phyloP scores from a whole-genome alignment of 92 coral and sea anemone species.

The Galaxea fascicularis region DNA sequence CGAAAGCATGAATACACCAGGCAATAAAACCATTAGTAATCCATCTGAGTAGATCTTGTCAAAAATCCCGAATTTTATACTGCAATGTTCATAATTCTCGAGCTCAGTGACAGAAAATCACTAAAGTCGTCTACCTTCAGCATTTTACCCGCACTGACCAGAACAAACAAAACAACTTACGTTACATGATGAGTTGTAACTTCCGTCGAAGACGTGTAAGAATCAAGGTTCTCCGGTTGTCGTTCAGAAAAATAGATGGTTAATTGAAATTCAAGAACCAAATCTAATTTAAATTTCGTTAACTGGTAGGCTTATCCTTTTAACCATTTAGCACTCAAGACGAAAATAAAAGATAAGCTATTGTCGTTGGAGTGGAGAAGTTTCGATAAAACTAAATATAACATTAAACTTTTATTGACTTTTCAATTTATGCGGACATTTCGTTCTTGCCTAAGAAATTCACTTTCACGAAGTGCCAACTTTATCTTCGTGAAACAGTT shows the following conservation, averaged over 20 bases:
- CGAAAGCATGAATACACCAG: background rate
- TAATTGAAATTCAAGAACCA: slow-evolving; percentile 5
- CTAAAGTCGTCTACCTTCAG: too few species aligned
- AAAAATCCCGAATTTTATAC: background rate
- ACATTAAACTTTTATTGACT: slow-evolving; percentile 11
- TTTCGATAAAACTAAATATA: slow-evolving; percentile 10
- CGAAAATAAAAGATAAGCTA: slow-evolving; percentile 19
- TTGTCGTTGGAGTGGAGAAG: background rate
- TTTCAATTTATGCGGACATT: background rate
- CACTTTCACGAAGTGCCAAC: too few species aligned
- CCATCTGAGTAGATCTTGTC: background rate
- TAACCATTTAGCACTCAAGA: slow-evolving; percentile 29
- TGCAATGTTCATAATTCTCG: background rate
- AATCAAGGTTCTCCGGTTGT: background rate
- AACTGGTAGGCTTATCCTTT: background rate
- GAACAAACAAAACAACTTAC: too few species aligned
- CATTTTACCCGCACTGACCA: too few species aligned
- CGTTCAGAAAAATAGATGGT: background rate
- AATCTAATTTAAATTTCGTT: background rate
- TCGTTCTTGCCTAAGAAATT: too few species aligned
- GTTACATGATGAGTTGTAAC: background rate
- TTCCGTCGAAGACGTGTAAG: too few species aligned
- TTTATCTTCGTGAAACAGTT: too few species aligned
- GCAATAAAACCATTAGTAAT: too few species aligned
- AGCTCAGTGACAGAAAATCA: too few species aligned